phyloP scores from a whole-genome alignment of 2,797 vertebrate genomes.

The Mastacembelus armatus region DNA sequence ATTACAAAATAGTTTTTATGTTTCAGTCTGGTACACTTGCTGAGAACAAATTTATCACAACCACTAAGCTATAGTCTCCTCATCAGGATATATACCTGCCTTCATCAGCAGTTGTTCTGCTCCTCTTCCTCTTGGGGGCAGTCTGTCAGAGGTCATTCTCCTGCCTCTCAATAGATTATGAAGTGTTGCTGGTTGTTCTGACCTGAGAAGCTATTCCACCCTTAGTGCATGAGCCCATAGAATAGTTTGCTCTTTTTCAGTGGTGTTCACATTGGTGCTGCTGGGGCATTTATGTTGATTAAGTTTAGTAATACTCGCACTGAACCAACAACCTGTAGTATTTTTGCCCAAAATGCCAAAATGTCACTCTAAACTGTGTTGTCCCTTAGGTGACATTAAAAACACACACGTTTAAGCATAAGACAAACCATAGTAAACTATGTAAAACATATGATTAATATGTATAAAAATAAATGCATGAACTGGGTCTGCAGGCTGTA shows the following conservation, averaged over 20 bases:
- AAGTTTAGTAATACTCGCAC: background rate
- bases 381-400: too few species aligned
- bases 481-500: background rate
- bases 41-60: background rate
- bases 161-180: background rate
- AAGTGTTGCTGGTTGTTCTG: background rate
- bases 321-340: slow-evolving; percentile 5
- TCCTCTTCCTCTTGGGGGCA: slow-evolving; percentile 14
- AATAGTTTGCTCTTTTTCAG: too few species aligned
- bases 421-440: background rate
- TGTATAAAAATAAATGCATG: too few species aligned
- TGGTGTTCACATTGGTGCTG: too few species aligned
- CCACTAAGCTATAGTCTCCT: background rate
- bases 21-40: too few species aligned
- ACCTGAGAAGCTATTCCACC: too few species aligned
- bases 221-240: too few species aligned
- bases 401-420: background rate
- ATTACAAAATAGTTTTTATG: background rate
- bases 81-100: background rate
- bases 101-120: background rate
- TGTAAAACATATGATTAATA: background rate
- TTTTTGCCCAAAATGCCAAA: background rate
- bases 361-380: too few species aligned
- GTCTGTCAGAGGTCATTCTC: background rate
- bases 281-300: too few species aligned